phyloP scores from a whole-genome alignment of 2,888 invertebrate species.

The Trichopria drosophilae region DNA sequence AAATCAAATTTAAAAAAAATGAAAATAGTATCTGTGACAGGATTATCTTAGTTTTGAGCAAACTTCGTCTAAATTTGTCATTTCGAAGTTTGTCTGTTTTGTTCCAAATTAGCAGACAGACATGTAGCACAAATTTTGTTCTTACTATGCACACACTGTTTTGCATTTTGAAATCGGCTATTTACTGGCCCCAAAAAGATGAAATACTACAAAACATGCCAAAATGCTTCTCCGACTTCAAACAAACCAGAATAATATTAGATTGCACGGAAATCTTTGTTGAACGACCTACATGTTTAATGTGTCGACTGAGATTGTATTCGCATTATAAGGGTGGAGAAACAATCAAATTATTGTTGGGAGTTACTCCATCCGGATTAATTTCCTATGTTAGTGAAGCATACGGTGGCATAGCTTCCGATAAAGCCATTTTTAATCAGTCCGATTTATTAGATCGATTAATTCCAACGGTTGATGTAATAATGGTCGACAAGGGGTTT shows the following conservation, averaged over 20 bases:
- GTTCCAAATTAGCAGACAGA: conserved; percentile 7
- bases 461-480: conserved; percentile 20
- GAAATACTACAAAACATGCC: conserved; percentile 19
- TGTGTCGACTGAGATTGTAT: not conserved
- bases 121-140: conserved; percentile 13
- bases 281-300: conserved; percentile 21
- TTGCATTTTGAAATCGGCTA: conserved; percentile 6
- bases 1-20: no score
- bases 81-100: conserved; percentile 19
- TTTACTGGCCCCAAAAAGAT: conserved; percentile 23
- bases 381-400: conserved; percentile 23
- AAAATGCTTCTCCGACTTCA: conserved; percentile 13
- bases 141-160: conserved; percentile 9
- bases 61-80: conserved; percentile 22
- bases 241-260: conserved; percentile 22
- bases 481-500: conserved; percentile 20
- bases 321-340: not conserved
- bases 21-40: no score
- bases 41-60: conserved; percentile 21
- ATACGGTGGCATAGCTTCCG: not conserved
- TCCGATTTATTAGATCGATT: conserved; percentile 13
- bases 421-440: conserved; percentile 14
- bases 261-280: conserved; percentile 16
- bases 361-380: conserved; percentile 23
- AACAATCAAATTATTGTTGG: conserved; percentile 19